Percentiles rank a stretch among this genome's conserved stretches.
Evolutionary conservation across 1,140 invertebrate species (phyloP).

Genomic region (Pogonus chalceus): DNA sequence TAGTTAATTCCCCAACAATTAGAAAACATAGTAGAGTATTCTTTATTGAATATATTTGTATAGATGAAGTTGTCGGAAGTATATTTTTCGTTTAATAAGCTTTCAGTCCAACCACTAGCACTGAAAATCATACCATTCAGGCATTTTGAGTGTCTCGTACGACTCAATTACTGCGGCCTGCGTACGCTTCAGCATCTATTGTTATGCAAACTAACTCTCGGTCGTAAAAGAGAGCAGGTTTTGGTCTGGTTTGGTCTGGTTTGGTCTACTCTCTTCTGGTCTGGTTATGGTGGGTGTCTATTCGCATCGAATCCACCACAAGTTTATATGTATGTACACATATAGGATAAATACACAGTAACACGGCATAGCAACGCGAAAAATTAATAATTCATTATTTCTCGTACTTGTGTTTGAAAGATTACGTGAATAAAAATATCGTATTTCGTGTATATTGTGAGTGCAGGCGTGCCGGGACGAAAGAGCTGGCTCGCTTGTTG

Average conservation of each 20-base stretch:
- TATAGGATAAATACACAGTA: not conserved
- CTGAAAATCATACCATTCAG: no score
- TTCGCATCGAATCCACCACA: not conserved
- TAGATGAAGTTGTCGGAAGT: no score
- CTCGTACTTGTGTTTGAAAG: conserved; percentile 7
- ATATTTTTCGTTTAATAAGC: no score
- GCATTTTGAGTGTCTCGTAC: no score
- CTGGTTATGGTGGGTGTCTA: no score
- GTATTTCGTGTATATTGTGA: conserved; percentile 7
- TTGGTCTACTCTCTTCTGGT: no score
- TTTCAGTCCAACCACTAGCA: no score
- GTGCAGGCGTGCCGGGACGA: conserved; percentile 9
- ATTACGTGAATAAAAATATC: conserved; percentile 5
- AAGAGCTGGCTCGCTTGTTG: conserved; percentile 18
- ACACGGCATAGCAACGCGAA: not conserved
- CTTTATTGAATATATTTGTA: no score
- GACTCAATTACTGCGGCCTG: conserved; percentile 3
- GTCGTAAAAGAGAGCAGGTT: conserved; percentile 1
- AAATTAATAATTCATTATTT: conserved; percentile 8
- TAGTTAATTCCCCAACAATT: no score
- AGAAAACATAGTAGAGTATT: no score
- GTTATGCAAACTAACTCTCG: conserved; percentile 1
- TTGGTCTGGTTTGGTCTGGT: no score
- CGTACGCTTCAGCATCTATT: not conserved
- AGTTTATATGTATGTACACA: not conserved